Percentiles rank a stretch among this genome's conserved stretches.
Conservation (phyloP, 2,797 vertebrate genomes). For the Melopsittacus undulatus region DNA sequence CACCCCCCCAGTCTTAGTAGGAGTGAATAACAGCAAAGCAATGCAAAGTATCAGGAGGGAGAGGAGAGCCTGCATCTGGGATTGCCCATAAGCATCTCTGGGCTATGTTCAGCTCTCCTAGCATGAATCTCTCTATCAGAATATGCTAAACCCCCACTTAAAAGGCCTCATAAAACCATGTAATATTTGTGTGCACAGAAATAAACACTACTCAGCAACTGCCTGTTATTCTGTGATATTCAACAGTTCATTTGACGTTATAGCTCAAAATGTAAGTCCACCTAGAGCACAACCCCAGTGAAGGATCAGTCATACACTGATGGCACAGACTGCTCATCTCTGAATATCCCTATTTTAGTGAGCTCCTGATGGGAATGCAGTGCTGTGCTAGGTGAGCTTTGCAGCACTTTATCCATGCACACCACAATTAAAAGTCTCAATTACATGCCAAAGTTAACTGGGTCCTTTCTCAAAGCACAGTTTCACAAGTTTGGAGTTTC, state of each 20-base stretch:
- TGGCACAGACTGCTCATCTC: background rate
- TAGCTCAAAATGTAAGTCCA: background rate
- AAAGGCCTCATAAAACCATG: background rate
- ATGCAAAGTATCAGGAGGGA: background rate
- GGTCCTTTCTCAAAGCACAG: background rate
- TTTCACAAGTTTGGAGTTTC: background rate
- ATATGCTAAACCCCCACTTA: fast-evolving
- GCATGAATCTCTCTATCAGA: background rate
- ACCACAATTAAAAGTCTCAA: background rate
- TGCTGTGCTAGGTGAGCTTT: background rate
- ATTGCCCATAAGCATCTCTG: background rate
- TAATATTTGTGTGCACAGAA: background rate
- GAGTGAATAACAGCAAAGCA: background rate
- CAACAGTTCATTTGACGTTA: fast-evolving
- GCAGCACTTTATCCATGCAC: background rate
- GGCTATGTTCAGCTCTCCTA: background rate
- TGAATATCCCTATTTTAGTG: fast-evolving
- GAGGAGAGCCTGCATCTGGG: background rate
- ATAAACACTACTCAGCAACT: background rate
- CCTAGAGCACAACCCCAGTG: fast-evolving
- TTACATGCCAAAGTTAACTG: background rate
- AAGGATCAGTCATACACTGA: background rate
- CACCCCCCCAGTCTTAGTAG: background rate
- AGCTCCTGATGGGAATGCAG: background rate
- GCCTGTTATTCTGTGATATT: background rate